Evolutionary conservation across 2,888 invertebrate species (phyloP).

Genomic region (Steinernema carpocapsae): DNA sequence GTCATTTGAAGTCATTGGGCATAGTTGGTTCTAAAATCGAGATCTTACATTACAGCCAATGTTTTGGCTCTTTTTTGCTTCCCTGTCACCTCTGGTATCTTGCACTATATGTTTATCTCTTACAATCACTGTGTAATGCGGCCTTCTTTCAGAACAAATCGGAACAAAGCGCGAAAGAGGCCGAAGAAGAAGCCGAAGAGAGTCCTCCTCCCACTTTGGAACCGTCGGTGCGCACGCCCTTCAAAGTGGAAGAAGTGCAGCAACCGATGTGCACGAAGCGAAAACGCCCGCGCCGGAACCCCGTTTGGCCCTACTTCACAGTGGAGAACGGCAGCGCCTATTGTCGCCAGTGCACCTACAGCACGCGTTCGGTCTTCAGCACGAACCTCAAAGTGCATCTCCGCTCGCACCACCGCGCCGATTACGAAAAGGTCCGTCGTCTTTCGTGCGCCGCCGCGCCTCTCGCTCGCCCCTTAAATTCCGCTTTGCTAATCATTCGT

Average conservation of each 20-base stretch:
- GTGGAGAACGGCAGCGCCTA: constrained; percentile 58
- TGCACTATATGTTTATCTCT: too few species aligned
- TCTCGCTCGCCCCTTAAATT: background rate
- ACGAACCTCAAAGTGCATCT: constrained; percentile 66
- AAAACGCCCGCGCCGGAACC: constrained; percentile 61
- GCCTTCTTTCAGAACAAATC: constrained; percentile 12
- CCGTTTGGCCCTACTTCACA: constrained; percentile 64
- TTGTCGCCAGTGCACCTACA: constrained; percentile 63
- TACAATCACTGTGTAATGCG: too few species aligned
- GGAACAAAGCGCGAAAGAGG: constrained; percentile 21
- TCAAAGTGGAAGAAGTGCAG: constrained; percentile 29
- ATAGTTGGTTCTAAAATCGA: background rate
- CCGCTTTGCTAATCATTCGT: background rate
- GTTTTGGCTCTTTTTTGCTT: too few species aligned
- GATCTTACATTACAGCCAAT: too few species aligned
- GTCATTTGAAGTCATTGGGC: background rate
- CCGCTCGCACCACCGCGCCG: constrained; percentile 59
- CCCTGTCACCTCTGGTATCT: too few species aligned
- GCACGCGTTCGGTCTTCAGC: constrained; percentile 61
- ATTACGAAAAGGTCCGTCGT: constrained; percentile 58
- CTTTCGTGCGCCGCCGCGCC: background rate
- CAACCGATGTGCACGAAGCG: constrained; percentile 47
- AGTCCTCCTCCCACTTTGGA: constrained; percentile 24
- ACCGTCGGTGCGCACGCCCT: constrained; percentile 32
- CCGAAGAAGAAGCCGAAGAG: constrained; percentile 9